Base-by-base conservation (phyloP, 2,797 vertebrate genomes). In the Allobates femoralis region DNA sequence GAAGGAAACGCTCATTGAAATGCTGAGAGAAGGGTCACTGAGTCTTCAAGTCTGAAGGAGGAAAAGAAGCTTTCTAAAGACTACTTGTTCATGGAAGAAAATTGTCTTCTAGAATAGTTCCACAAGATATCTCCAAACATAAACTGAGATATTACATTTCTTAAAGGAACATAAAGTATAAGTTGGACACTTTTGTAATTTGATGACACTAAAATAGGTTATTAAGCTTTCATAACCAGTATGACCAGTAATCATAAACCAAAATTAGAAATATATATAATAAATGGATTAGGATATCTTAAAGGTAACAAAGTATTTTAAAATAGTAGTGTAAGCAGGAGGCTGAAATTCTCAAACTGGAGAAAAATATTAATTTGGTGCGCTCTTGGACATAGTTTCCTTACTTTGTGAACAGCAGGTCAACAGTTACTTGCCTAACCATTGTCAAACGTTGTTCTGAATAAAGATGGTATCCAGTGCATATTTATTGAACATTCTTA, bases 1-100 rank as follows among this genome's bases (percentile, higher is more conserved):
- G 90, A 80, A 81, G 89, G 91, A 91, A 92, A 89, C 90, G 91
- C 92, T 94, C 94, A 93, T 93, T 92, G 91, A 94, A 92, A 94
- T 37, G 67, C 87, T 89, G 87, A 85, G 90, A 92, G 91, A 81
- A 89, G 93, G 92, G 94, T 94, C 93, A 92, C 88, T 89, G 89
- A 92, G 91, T 91, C 91, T 93, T 85, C 58, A 87, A 90, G 91
- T 92, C 87, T 90, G 89, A 69, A 75, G 92, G 91, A 93, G 92
- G 91, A 94, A 93, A 91, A 90, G 32, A 66, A 71, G 19, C 83
- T 88, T 76, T 88, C 73, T 28, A 62, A 84, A 53, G 66, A 75
- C n/a, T 16, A 56, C 23, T 67, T 81, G 28, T 53, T 62, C 46
- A 82, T 55, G 55, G 46, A 82, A 19, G 58, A 67, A 69, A 62